Evolutionary conservation across 2,797 vertebrate species (phyloP).

Genomic region (Leucoraja ocellata): DNA sequence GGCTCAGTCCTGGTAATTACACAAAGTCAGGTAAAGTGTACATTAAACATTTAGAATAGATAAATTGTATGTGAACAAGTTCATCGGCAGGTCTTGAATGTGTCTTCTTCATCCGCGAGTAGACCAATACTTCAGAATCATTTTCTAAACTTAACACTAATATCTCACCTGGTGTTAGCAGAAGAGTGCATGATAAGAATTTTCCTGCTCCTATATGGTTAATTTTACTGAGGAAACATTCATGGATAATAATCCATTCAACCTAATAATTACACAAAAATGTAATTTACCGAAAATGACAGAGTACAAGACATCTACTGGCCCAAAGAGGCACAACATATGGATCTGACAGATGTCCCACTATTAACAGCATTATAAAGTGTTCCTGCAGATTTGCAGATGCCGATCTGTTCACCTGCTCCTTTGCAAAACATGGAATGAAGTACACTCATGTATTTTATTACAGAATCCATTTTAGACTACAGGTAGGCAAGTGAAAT

Average conservation of each 20-base stretch:
- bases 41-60: not conserved
- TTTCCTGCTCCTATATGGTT: not conserved
- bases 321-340: not conserved
- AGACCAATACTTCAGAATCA: not conserved
- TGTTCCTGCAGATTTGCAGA: not conserved
- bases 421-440: not conserved
- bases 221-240: not conserved
- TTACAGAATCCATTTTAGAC: not conserved
- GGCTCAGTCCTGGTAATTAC: not conserved
- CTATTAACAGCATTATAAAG: constrained; percentile 2
- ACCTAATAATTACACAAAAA: not conserved
- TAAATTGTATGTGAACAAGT: not conserved
- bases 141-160: not conserved
- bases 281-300: not conserved
- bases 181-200: not conserved
- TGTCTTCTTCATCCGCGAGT: not conserved
- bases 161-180: not conserved
- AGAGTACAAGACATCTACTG: not conserved
- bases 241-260: not conserved
- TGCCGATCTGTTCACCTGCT: not conserved
- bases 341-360: constrained; percentile 3
- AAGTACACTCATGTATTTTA: not conserved
- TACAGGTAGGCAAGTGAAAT: not conserved
- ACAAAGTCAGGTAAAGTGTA: not conserved
- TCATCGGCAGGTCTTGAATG: not conserved